Percentiles rank a stretch among this genome's conserved stretches.
phyloP scores from a whole-genome alignment of 2,888 invertebrate genomes.

The Automeris io region DNA sequence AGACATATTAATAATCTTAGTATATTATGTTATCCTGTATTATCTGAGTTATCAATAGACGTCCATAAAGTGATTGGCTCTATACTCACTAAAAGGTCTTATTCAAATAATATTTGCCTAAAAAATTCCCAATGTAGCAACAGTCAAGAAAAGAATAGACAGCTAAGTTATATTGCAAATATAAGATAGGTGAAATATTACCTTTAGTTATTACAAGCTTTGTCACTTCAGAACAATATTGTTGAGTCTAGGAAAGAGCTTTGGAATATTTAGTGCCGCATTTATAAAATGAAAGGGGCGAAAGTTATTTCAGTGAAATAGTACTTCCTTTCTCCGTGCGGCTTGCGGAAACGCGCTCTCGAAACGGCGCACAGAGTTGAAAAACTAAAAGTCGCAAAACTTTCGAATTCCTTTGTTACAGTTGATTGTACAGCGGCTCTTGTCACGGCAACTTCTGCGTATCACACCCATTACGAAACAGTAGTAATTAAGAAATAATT shows the following conservation, averaged over 20 bases:
- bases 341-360: slow-evolving; percentile 20
- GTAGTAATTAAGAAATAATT: no score
- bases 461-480: no score
- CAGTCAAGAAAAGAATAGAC: no score
- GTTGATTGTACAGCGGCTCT: background rate
- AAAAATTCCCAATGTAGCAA: no score
- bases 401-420: slow-evolving; percentile 25
- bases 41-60: no score
- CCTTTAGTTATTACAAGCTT: background rate
- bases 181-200: no score
- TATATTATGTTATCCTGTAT: no score
- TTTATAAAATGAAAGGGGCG: slow-evolving; percentile 25
- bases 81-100: no score
- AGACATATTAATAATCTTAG: no score
- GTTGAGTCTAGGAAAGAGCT: slow-evolving; percentile 5
- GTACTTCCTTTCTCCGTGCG: slow-evolving; percentile 28
- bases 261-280: slow-evolving; percentile 21
- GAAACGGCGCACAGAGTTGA: slow-evolving; percentile 34
- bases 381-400: slow-evolving; percentile 25
- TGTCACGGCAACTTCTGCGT: background rate
- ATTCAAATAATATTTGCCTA: no score
- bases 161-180: no score
- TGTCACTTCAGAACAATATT: slow-evolving; percentile 1
- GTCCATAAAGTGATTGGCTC: no score
- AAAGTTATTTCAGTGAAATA: slow-evolving; percentile 30